Conservation (phyloP, 64 coral and sea anemone species). For the Astreopora myriophthalma region DNA sequence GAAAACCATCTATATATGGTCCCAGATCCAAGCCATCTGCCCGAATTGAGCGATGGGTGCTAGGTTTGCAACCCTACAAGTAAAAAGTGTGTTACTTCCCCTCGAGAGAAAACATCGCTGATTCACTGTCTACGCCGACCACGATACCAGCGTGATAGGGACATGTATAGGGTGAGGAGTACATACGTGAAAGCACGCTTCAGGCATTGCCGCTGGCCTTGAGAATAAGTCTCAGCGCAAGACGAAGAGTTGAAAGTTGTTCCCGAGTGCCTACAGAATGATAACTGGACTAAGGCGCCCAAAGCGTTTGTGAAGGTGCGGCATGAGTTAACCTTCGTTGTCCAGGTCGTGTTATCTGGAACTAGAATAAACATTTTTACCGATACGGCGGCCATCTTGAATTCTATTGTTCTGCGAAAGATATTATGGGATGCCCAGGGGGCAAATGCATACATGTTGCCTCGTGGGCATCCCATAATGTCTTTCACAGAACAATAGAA, state of each 20-base stretch:
- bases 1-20: constrained; percentile 17
- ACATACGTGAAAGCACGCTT: neutral
- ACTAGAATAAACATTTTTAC: too few species aligned
- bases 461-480: too few species aligned
- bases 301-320: constrained; percentile 24
- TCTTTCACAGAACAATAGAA: too few species aligned
- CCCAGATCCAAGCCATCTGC: neutral
- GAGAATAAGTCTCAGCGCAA: neutral
- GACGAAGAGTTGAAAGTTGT: constrained; percentile 16
- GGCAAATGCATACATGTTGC: too few species aligned
- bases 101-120: neutral
- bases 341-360: constrained; percentile 14
- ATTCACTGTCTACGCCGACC: neutral
- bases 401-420: too few species aligned
- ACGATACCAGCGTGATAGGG: neutral
- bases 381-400: too few species aligned
- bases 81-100: neutral
- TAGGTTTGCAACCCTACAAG: neutral
- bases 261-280: neutral
- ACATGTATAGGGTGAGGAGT: neutral
- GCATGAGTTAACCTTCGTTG: constrained; percentile 39
- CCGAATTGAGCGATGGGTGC: neutral
- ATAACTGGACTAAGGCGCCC: neutral
- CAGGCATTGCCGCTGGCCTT: constrained; percentile 24
- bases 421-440: too few species aligned